Base-by-base conservation (phyloP, 2,888 invertebrate genomes). In the Diaphora mendica region DNA sequence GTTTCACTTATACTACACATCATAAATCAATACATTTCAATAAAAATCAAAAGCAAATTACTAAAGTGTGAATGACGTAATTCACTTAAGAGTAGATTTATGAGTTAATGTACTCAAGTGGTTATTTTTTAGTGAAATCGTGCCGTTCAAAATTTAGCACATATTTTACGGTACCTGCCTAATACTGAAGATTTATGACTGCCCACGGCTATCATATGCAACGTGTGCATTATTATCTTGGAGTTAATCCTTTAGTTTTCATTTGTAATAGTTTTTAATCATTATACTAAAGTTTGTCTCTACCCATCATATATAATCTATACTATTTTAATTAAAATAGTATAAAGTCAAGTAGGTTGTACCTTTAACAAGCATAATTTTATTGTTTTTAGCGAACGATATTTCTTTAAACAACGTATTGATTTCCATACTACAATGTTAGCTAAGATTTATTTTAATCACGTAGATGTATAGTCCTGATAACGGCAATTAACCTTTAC, bases 131-230 rank as follows among this genome's bases (percentile, higher is more conserved):
- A 82, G 82, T 84, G 79, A 82, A 84, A 81, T 86, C 86, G 85
- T 85, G 85, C 82, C 11, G 74, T 76, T 76, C 74, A 80, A 78
- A 84, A 82, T 86, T 86, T 81, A 83, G 81, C 86, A 79, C 82
- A 78, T 85, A 84, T 86, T 85, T 85, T 82, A 85, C 82, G 72
- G 83, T 78, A 80, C 81, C 79, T 85, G 82, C 85, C 83, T 80
- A 84, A 82, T 84, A 85, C 72, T 75, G 73, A 76, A 70, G 79
- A 86, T 86, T 86, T 86, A 86, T 83, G 65, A 42, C 68, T 76
- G 86, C 81, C 80, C 71, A 72, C 77, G 79, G 84, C 83, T 79
- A 84, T 84, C 79, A 80, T 75, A 82, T 80, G 67, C 71, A 78
- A 76, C 67, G 64, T 67, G 73, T 78, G 80, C 80, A 84, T 84